Evolutionary conservation across 2,797 vertebrate genomes (phyloP).

Genomic region (Tarsius wallacei): DNA sequence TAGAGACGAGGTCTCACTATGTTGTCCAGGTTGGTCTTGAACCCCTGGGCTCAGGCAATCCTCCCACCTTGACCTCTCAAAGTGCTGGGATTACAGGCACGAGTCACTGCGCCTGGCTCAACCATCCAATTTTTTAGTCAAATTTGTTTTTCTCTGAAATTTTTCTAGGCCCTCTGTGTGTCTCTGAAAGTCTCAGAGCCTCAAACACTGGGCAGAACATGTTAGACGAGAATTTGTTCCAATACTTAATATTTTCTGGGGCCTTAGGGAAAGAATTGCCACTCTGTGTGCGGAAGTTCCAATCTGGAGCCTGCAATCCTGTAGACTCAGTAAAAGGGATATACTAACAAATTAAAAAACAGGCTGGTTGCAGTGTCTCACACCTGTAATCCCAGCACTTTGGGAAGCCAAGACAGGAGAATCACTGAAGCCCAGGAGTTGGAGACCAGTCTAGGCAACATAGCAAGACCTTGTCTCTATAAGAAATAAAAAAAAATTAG

Average conservation of each 20-base stretch:
- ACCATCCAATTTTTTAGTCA: not conserved
- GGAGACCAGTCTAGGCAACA: too few species aligned
- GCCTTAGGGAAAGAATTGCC: not conserved
- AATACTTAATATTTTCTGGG: not conserved
- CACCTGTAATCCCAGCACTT: too few species aligned
- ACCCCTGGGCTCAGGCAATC: too few species aligned
- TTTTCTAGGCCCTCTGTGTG: not conserved
- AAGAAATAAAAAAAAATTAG: too few species aligned
- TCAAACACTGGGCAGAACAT: not conserved
- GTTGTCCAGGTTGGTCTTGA: too few species aligned
- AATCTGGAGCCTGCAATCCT: not conserved
- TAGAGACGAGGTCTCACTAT: too few species aligned
- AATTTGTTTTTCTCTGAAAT: not conserved
- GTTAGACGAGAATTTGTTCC: not conserved
- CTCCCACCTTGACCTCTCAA: too few species aligned
- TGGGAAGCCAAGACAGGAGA: too few species aligned
- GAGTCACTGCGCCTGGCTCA: not conserved
- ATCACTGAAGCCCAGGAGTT: too few species aligned
- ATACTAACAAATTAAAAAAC: not conserved
- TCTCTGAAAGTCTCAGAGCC: not conserved
- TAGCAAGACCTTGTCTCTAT: too few species aligned
- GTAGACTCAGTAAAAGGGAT: not conserved
- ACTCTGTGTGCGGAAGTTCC: not conserved
- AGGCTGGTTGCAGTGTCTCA: too few species aligned
- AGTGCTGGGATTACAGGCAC: too few species aligned